Evolutionary conservation across 1,140 invertebrate species (phyloP), one percentile per base, ranked within the genome.

Genomic region (Bombus sylvicola): DNA sequence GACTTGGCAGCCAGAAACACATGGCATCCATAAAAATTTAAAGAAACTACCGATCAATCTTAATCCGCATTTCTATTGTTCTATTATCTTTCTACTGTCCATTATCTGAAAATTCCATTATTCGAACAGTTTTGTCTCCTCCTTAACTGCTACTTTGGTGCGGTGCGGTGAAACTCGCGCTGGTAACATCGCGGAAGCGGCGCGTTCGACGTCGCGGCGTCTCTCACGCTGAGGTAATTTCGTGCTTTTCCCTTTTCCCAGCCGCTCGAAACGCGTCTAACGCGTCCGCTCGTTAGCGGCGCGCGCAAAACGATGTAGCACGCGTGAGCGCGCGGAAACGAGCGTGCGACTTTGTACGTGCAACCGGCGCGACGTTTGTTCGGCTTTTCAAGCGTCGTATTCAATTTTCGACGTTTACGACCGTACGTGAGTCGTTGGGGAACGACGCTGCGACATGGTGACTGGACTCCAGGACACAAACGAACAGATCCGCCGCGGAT

Each of bases 241-340:
- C 62, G n/a, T 28, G 39, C 43, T 68, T 75, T 88, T 76, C 43
- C 43, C 15, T 77, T 66, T 84, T 71, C 62, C 39, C 10, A 18
- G 3, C 39, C 57, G 28, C 47, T 72, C 22, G 57, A 76, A 71
- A 84, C 88, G 59, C 66, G 25, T 85, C 74, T 88, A 88, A 88
- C 79, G 87, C 57, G 69, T 47, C 41, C 34, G 79, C 88, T 88
- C 88, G 87, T 89, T 89, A 88, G 78, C 43, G 12, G 59, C 34
- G 69, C 74, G 57, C 57, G 73, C 77, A 82, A 73, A 75, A 59
- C 41, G 64, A 64, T 77, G 39, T 34, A 59, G 39, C 81, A 77
- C 64, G 81, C 82, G 72, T 37, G 47, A 69, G 41, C 59, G 39
- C 39, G 62, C 57, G 43, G 47, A 76, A 53, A 77, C 57, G 73